A percentile compares a stretch with the other conserved stretches of the same genome.
Conservation (phyloP, 2,797 vertebrate genomes). For the Mormyrus hasselquistii region DNA sequence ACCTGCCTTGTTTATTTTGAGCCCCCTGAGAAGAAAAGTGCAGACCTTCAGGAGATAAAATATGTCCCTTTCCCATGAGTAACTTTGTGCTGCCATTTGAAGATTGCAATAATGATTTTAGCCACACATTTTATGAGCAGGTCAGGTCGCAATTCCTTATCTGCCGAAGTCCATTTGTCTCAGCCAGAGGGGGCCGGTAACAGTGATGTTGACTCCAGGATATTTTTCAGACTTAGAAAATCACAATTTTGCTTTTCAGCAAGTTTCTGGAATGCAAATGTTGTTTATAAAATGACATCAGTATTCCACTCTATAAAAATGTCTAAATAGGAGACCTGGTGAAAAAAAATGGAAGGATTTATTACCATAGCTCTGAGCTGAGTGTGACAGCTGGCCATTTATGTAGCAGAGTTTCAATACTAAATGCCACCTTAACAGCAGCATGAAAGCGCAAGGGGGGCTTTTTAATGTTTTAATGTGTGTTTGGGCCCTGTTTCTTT, state of each 20-base stretch:
- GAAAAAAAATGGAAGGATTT: neutral
- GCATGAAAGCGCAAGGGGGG: neutral
- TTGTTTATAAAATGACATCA: neutral
- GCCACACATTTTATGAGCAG: neutral
- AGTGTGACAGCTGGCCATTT: neutral
- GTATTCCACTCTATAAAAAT: neutral
- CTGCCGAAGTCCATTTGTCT: neutral
- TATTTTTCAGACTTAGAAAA: neutral
- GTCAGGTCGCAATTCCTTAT: neutral
- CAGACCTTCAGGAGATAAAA: neutral
- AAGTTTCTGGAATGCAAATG: neutral
- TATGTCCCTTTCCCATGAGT: neutral
- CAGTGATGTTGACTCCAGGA: neutral
- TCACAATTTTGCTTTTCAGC: neutral
- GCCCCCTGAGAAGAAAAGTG: neutral
- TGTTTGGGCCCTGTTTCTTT: neutral
- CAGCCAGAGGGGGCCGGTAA: neutral
- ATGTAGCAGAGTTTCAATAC: neutral
- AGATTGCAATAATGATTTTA: neutral
- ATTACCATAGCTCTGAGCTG: neutral
- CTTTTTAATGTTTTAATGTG: neutral
- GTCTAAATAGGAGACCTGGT: neutral
- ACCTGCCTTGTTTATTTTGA: neutral
- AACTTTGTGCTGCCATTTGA: conserved; percentile 4
- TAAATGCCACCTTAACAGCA: neutral